Conservation (phyloP, 2,113 vertebrate species). For the Hippopotamus amphibius region DNA sequence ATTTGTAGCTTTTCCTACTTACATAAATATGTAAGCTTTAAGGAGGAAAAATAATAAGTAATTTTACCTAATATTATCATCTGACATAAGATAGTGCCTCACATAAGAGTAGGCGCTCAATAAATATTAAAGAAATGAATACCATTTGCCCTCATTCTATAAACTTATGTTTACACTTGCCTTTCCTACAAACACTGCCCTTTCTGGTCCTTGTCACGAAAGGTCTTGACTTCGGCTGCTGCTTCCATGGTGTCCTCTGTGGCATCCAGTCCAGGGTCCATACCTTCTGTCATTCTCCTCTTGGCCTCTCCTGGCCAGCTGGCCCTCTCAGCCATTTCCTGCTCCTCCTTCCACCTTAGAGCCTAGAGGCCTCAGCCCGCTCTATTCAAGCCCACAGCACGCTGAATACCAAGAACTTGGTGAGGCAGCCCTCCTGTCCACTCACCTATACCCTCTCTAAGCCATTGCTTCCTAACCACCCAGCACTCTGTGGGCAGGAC, state of each 20-base stretch:
- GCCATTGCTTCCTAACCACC: background rate
- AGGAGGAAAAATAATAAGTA: background rate
- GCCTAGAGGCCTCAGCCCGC: background rate
- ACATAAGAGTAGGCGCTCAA: background rate
- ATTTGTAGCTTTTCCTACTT: background rate
- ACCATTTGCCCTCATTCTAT: background rate
- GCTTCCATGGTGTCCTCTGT: background rate
- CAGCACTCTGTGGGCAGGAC: background rate
- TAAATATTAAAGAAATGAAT: background rate
- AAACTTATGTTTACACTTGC: background rate
- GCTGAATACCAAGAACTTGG: background rate
- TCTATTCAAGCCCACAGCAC: background rate
- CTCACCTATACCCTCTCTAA: background rate
- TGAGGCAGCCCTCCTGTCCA: background rate
- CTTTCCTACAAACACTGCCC: background rate
- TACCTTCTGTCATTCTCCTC: background rate
- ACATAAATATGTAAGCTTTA: background rate
- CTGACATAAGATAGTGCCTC: slow-evolving; percentile 2
- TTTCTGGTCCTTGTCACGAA: background rate
- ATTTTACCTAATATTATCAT: background rate
- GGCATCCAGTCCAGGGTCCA: background rate
- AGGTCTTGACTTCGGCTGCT: background rate
- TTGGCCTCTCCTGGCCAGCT: background rate
- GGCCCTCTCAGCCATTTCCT: background rate
- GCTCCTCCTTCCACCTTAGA: background rate